Percentiles rank a stretch among this genome's conserved stretches.
Evolutionary conservation across 2,888 invertebrate species (phyloP).

Genomic region (Nasonovia ribisnigri): DNA sequence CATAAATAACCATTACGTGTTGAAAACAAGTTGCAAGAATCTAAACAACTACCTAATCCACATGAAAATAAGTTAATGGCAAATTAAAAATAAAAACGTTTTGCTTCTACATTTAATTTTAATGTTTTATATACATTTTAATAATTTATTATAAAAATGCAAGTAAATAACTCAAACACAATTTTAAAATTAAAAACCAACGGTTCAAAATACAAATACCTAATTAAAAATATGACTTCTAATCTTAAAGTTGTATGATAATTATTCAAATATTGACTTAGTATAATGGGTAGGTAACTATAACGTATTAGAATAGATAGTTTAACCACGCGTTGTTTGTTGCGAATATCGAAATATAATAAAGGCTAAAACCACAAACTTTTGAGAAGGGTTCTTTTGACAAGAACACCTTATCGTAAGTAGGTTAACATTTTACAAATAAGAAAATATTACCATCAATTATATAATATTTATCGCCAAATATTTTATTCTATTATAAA

Average conservation of each 20-base stretch:
- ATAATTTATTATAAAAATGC: background rate
- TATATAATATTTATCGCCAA: background rate
- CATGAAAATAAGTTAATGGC: background rate
- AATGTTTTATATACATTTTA: background rate
- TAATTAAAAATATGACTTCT: background rate
- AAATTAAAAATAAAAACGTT: background rate
- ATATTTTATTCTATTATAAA: background rate
- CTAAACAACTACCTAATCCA: background rate
- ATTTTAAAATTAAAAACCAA: background rate
- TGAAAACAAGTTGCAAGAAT: background rate
- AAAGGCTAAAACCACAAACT: background rate
- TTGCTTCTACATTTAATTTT: background rate
- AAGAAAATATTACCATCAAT: background rate
- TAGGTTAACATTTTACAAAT: background rate
- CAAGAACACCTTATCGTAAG: background rate
- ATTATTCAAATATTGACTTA: background rate
- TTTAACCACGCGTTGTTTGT: background rate
- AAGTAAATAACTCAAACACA: background rate
- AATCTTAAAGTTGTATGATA: background rate
- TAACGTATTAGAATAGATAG: background rate
- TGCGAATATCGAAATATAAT: background rate
- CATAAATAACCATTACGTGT: background rate
- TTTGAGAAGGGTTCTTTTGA: background rate
- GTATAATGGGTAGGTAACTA: background rate
- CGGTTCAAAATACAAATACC: background rate